Evolutionary conservation across 2,113 vertebrate genomes (phyloP), one percentile per base, ranked within the genome.

Genomic region (Formicarius rufipectus): DNA sequence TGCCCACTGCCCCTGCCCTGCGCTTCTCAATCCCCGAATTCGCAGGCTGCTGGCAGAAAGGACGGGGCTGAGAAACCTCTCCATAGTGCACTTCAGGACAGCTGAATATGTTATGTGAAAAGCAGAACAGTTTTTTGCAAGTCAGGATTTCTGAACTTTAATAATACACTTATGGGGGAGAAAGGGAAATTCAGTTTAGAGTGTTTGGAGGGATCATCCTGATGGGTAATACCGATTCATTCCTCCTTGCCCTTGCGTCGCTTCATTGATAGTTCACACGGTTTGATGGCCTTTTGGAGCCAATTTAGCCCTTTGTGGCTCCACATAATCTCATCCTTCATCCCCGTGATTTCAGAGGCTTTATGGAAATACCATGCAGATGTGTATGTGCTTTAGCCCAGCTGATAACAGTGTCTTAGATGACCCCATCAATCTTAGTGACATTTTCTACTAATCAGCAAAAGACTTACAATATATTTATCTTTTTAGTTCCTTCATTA

Each of bases 331-430:
- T 96, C 89, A 72, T 90, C 69, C 87, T 91, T 97, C 93, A 97
- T 93, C 92, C 91, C 60, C 83, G 85, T 47, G 62, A 59, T 95
- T 97, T 88, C 83, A 62, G 89, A 84, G 93, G 90, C 90, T 97
- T 96, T 95, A 75, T 97, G 96, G 97, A 98, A 98, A 96, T 92
- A 56, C 37, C 84, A 77, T 90, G 89, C 83, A 84, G 89, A 93
- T 87, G 71, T 87, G 71, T 25, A 35, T 80, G 85, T 91, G 84
- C 95, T 92, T 95, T 62, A 85, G 76, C 31, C 76, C 14, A 24
- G 84, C 83, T 93, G 85, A 78, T 86, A 88, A 79, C 90, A 12
- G 58, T 45, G 88, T 82, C 87, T 94, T 87, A 69, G 82, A 91
- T 95, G 87, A 96, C 89, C 75, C 69, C 84, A 96, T 98, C 95